Base-by-base conservation (phyloP, 1,140 invertebrate species). In the Nasonia vitripennis region DNA sequence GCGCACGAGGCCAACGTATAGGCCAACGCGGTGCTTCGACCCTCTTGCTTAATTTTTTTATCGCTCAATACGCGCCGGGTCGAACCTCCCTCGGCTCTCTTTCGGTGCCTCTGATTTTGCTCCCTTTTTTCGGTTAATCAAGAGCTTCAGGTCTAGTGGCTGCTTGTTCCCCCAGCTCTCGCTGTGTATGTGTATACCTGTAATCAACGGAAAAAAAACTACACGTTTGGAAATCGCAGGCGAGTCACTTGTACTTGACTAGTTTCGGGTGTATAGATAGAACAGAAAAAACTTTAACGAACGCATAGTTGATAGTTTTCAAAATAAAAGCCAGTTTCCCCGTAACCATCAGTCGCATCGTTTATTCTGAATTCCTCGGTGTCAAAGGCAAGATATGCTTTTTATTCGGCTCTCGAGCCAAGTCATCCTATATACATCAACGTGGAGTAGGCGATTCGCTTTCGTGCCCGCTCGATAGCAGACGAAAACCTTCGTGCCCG, bases 401-500 rank as follows among this genome's bases (percentile, higher is more conserved):
- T 62, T 62, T 62, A 62, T 62, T 62, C 17, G 55, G 4, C 55
- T 17, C 55, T 62, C 6, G 17, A 62, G 55, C 20, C 55, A 17
- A n/a, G 51, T 55, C 51, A 55, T 10, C 5, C 51, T 17, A 55
- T 51, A 9, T 20, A 55, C 17, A 55, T 55, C 3, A 4, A 37
- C 34, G n/a, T 45, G 9, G 6, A 9, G 41, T 45, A 45, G 41
- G 20, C 55, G 55, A 62, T n/a, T 62, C 55, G 55, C 20, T 62
- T 62, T 62, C 55, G 55, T 62, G 55, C 20, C 20, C 4, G 55
- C 55, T 62, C 55, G 55, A 62, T 62, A 62, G 7, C 55, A 75
- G 31, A 75, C 37, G 20, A 75, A 20, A 45, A 75, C 7, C 37
- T 34, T 75, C 73, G 73, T 75, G 73, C 37, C 14, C 45, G 75